phyloP scores from a whole-genome alignment of 2,113 vertebrate genomes.

The Rafetus swinhoei region DNA sequence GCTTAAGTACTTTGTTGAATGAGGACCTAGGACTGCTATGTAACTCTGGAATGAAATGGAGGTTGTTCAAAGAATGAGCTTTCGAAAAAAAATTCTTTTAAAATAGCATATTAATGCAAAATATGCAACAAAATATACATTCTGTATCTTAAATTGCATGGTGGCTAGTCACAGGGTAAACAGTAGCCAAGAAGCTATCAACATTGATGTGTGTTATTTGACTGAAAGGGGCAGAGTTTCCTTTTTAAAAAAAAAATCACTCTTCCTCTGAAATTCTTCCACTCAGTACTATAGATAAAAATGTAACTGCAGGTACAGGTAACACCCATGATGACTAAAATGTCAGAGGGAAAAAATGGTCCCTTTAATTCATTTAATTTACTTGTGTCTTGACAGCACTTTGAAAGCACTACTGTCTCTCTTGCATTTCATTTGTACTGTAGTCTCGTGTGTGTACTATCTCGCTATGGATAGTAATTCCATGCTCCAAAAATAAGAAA shows the following conservation, averaged over 20 bases:
- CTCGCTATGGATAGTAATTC: no score
- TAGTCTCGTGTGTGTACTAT: no score
- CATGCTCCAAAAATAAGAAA: no score
- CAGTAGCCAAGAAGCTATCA: background rate
- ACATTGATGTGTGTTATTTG: background rate
- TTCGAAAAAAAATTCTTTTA: background rate
- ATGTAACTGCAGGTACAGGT: background rate
- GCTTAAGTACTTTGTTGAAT: constrained; percentile 46
- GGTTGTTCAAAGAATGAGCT: constrained; percentile 16
- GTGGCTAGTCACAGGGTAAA: background rate
- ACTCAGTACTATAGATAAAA: background rate
- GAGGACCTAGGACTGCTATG: constrained; percentile 7
- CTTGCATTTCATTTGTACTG: background rate
- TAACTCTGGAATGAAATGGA: constrained; percentile 25
- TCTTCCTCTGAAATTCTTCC: background rate
- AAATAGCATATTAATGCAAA: background rate
- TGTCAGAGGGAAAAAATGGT: background rate
- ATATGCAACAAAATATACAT: constrained; percentile 21
- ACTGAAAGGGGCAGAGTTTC: background rate
- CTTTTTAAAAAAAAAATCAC: background rate
- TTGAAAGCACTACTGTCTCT: background rate
- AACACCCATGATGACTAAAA: background rate
- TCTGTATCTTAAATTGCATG: background rate
- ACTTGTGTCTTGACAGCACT: background rate
- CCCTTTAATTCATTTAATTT: background rate